Conservation (phyloP, 2,888 invertebrate genomes). For the Eupithecia subfuscata region DNA sequence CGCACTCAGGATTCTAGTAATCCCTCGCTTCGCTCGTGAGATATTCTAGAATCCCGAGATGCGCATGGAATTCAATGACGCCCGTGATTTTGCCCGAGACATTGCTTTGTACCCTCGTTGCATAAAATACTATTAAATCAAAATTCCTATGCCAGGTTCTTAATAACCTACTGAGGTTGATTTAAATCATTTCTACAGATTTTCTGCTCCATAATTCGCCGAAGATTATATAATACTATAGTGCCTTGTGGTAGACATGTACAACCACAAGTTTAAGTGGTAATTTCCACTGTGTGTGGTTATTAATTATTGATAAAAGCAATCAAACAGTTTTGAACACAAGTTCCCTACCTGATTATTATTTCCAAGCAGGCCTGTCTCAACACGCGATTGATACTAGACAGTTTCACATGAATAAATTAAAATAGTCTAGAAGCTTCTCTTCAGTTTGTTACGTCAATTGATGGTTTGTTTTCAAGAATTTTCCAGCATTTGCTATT, state of each 20-base stretch:
- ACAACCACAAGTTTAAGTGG: neutral
- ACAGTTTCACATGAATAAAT: conserved; percentile 32
- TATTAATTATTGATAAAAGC: conserved; percentile 8
- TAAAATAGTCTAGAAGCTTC: conserved; percentile 19
- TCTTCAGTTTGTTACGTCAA: neutral
- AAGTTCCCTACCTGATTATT: conserved; percentile 13
- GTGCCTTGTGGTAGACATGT: neutral
- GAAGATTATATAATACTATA: neutral
- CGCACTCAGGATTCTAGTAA: too few species aligned
- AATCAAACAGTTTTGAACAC: conserved; percentile 16
- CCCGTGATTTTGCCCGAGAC: too few species aligned
- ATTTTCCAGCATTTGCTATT: neutral
- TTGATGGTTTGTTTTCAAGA: neutral
- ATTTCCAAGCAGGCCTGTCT: conserved; percentile 31
- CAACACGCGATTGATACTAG: conserved; percentile 33
- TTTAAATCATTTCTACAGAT: neutral
- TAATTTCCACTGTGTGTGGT: neutral
- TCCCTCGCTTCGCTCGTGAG: too few species aligned
- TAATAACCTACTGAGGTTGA: too few species aligned
- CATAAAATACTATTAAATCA: too few species aligned
- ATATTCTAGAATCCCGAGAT: too few species aligned
- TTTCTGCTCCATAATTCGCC: neutral
- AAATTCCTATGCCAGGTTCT: too few species aligned
- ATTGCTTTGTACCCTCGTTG: too few species aligned
- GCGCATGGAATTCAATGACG: too few species aligned